A percentile compares a stretch with the other conserved stretches of the same genome.
These are phyloP conservation scores for Ctenosaura bakeri DNA, from an alignment of 2,797 vertebrate species.

Conservation along the genomic window DNA sequence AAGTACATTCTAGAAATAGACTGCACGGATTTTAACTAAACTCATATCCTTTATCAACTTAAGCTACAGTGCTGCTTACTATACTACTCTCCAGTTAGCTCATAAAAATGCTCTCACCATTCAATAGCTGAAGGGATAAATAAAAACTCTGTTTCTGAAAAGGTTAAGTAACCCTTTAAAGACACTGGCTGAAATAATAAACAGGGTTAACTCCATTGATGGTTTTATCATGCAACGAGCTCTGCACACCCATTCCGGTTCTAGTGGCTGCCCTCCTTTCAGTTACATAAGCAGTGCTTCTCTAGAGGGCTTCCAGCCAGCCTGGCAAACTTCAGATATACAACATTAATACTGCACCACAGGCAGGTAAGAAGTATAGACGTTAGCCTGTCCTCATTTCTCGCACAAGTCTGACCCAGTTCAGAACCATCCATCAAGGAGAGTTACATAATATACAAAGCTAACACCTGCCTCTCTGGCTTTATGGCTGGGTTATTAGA, in stretches of 20 bases:
- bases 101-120: background rate
- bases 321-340: constrained; percentile 19
- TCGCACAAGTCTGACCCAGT: constrained; percentile 69
- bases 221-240: background rate
- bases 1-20: background rate
- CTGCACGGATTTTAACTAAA: background rate
- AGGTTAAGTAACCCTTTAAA: constrained; percentile 55
- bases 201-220: constrained; percentile 25
- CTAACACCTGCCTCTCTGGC: constrained; percentile 51
- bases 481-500: constrained; percentile 64
- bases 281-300: constrained; percentile 3
- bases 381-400: constrained; percentile 60
- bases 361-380: constrained; percentile 59
- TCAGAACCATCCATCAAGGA: constrained; percentile 70
- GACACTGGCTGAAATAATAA: constrained; percentile 22
- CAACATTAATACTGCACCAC: constrained; percentile 40
- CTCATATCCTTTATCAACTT: background rate
- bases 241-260: background rate
- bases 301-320: constrained; percentile 42
- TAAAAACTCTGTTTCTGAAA: constrained; percentile 17
- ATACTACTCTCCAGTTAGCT: background rate
- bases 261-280: background rate
- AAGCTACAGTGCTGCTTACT: constrained; percentile 34
- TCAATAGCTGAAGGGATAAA: constrained; percentile 29
- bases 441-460: constrained; percentile 73